Evolutionary conservation across 2,113 vertebrate species (phyloP).

Genomic region (Ciconia stormi): DNA sequence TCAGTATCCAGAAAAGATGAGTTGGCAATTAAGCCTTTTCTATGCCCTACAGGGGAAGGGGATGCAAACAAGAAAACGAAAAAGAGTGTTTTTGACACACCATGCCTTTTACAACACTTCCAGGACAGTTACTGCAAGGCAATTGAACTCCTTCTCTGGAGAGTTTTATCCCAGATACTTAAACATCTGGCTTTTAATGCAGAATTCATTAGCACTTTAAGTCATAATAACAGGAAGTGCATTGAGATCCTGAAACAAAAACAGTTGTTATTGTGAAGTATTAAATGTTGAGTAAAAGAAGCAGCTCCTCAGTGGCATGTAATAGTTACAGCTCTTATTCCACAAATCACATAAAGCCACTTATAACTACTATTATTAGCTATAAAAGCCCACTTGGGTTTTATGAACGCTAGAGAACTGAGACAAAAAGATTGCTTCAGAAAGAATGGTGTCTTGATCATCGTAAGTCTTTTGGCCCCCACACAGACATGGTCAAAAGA

Average conservation of each 20-base stretch:
- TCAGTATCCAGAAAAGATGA: background rate
- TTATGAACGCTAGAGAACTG: background rate
- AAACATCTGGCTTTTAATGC: background rate
- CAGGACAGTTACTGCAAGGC: background rate
- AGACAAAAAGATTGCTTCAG: slow-evolving; percentile 23
- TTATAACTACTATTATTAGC: slow-evolving; percentile 54
- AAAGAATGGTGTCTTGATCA: slow-evolving; percentile 4
- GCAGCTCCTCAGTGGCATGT: background rate
- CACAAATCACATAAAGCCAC: slow-evolving; percentile 50
- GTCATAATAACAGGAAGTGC: background rate
- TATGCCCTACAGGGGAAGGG: background rate
- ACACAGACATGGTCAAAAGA: background rate
- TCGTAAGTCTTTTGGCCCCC: background rate
- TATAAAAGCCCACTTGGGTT: slow-evolving; percentile 47
- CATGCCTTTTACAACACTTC: background rate
- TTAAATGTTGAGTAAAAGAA: slow-evolving; percentile 42
- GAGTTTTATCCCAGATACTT: background rate
- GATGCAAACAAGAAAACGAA: background rate
- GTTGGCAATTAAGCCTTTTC: background rate
- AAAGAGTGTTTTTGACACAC: background rate
- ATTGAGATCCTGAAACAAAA: slow-evolving; percentile 7
- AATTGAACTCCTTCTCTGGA: background rate
- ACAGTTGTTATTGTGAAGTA: slow-evolving; percentile 24
- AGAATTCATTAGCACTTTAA: slow-evolving; percentile 8
- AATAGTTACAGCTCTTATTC: slow-evolving; percentile 23